These are phyloP conservation scores for Uloborus diversus DNA, from an alignment of 1,140 invertebrate genomes.

Conservation along the genomic window DNA sequence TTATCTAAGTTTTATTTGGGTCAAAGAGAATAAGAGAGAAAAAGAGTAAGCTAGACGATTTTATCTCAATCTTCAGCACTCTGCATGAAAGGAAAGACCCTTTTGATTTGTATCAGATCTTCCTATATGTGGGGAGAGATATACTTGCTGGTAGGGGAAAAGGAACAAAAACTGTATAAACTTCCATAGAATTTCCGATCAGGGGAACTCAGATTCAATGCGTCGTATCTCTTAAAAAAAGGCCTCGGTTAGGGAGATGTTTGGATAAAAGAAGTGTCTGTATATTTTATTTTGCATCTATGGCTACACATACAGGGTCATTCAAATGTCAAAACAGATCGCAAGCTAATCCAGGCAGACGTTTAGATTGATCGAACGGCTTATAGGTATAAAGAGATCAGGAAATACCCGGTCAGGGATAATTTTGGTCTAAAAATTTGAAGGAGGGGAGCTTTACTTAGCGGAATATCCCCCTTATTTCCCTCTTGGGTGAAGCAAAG, in stretches of 20 bases:
- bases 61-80: constrained; percentile 15
- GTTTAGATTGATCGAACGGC: background rate
- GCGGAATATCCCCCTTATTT: too few relatives aligned
- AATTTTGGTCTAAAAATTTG: background rate
- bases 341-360: background rate
- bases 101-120: constrained; percentile 35
- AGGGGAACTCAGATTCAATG: constrained; percentile 2
- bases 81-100: constrained; percentile 10
- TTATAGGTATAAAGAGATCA: background rate
- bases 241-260: background rate
- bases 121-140: constrained; percentile 15
- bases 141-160: background rate
- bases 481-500: too few relatives aligned
- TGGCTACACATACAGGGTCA: constrained; percentile 13
- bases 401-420: background rate
- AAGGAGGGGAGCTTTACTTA: too few relatives aligned
- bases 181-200: constrained; percentile 14
- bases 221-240: background rate
- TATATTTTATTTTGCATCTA: constrained; percentile 24
- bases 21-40: too few relatives aligned
- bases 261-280: constrained; percentile 4
- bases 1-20: background rate
- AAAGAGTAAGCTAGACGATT: constrained; percentile 19
- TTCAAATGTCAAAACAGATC: constrained; percentile 35
- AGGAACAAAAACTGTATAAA: constrained; percentile 13